Conservation (phyloP, 2,113 vertebrate genomes). For the Brienomyrus brachyistius region DNA sequence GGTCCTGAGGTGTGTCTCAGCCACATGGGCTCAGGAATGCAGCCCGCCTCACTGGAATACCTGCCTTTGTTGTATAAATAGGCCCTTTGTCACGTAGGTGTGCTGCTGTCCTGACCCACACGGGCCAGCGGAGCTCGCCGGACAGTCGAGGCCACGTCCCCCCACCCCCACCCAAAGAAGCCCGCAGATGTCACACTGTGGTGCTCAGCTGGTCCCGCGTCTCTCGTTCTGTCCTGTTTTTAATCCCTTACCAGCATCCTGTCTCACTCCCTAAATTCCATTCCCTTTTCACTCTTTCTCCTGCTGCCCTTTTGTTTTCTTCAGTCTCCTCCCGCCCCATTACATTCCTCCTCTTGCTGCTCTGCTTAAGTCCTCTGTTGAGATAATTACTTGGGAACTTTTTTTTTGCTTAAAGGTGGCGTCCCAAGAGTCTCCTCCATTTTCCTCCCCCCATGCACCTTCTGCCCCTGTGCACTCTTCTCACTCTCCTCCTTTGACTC, state of each 20-base stretch:
- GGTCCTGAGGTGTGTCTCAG: background rate
- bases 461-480: background rate
- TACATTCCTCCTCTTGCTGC: background rate
- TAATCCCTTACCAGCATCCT: slow-evolving; percentile 2
- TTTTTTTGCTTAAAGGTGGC: background rate
- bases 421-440: slow-evolving; percentile 7
- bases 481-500: background rate
- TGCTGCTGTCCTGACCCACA: background rate
- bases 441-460: slow-evolving; percentile 18
- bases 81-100: background rate
- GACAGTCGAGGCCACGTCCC: too few relatives aligned
- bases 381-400: background rate
- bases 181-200: background rate
- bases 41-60: background rate
- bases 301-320: background rate
- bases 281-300: slow-evolving; percentile 38
- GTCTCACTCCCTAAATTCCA: slow-evolving; percentile 15
- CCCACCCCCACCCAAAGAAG: background rate
- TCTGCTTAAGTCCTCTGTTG: background rate
- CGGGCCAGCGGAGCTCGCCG: background rate
- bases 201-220: slow-evolving; percentile 33
- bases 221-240: slow-evolving; percentile 20
- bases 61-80: background rate
- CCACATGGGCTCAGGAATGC: background rate
- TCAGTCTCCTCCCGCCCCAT: background rate